Evolutionary conservation across 2,113 vertebrate genomes (phyloP).

Genomic region (Cyanocitta stelleri): DNA sequence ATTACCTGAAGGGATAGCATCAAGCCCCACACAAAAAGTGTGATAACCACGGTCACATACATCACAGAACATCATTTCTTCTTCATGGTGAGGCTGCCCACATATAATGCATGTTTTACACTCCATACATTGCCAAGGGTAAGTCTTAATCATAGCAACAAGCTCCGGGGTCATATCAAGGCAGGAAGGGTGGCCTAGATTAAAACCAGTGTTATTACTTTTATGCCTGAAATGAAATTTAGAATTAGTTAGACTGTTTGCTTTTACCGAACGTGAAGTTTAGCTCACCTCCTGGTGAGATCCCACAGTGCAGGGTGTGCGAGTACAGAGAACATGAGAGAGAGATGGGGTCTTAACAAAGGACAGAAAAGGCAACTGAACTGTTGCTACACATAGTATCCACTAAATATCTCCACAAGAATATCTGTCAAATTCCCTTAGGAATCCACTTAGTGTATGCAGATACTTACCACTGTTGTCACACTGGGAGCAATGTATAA

Average conservation of each 20-base stretch:
- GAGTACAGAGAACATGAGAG: neutral
- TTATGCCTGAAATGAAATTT: conserved; percentile 13
- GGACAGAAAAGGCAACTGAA: neutral
- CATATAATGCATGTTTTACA: conserved; percentile 97
- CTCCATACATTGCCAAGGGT: conserved; percentile 99
- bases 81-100: conserved; percentile 95
- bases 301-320: neutral
- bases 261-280: neutral
- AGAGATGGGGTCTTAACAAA: neutral
- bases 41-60: conserved; percentile 96
- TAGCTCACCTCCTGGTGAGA: neutral
- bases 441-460: neutral
- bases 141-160: conserved; percentile 92
- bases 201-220: conserved; percentile 68
- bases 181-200: conserved; percentile 94
- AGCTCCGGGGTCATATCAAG: conserved; percentile 91
- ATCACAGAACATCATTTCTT: conserved; percentile 99
- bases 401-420: neutral
- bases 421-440: neutral
- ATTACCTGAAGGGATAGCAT: conserved; percentile 90
- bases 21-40: conserved; percentile 97
- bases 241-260: neutral
- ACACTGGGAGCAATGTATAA: conserved; percentile 99
- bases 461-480: conserved; percentile 93
- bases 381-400: neutral